phyloP scores from a whole-genome alignment of 2,113 vertebrate genomes.

The Narcine bancroftii region DNA sequence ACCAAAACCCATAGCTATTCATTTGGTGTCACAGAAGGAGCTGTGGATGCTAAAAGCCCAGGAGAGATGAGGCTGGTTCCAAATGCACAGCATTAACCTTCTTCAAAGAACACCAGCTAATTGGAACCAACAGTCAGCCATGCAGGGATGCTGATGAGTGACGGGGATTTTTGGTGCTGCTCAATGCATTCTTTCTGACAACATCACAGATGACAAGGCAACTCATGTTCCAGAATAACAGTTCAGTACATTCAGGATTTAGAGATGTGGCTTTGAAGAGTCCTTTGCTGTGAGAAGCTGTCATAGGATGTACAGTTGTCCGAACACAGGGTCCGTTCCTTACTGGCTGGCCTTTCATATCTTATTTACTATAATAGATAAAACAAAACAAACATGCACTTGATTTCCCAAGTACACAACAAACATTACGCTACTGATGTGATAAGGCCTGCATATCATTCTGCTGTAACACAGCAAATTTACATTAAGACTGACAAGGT shows the following conservation, averaged over 20 bases:
- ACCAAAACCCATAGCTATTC: not conserved
- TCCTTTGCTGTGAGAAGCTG: not conserved
- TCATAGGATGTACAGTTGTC: not conserved
- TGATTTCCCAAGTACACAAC: not conserved
- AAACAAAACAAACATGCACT: not conserved
- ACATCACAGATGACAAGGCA: not conserved
- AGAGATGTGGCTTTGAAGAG: not conserved
- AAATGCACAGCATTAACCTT: not conserved
- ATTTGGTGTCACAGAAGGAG: not conserved
- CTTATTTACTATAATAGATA: not conserved
- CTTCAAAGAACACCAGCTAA: not conserved
- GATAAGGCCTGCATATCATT: slow-evolving; percentile 9
- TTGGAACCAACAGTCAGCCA: not conserved
- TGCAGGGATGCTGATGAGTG: not conserved
- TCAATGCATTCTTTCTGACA: not conserved
- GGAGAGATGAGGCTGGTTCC: not conserved
- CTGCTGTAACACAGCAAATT: not conserved
- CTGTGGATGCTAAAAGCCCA: not conserved
- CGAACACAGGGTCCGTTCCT: not conserved
- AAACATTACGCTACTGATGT: not conserved
- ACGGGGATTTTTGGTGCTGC: not conserved
- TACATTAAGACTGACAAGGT: not conserved
- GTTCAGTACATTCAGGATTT: not conserved
- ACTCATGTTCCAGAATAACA: not conserved
- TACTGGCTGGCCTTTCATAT: not conserved